Percentiles rank a stretch among this genome's conserved stretches.
Evolutionary conservation across 2,888 invertebrate species (phyloP).

Genomic region (Bursaphelenchus okinawaensis): DNA sequence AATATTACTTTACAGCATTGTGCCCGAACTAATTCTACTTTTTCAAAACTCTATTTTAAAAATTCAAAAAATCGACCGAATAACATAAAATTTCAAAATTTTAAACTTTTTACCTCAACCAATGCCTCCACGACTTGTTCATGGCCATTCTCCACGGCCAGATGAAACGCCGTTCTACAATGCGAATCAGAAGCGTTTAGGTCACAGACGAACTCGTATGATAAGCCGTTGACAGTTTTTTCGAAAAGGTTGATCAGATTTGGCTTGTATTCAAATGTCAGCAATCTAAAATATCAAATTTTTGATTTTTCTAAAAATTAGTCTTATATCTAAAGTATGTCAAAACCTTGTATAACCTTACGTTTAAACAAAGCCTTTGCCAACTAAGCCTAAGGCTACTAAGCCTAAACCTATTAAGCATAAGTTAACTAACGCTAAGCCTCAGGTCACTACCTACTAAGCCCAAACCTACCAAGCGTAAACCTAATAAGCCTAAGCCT

Average conservation of each 20-base stretch:
- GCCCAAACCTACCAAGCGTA: too few species aligned
- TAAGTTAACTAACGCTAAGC: too few species aligned
- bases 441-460: too few species aligned
- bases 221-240: conserved; percentile 64
- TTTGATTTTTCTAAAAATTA: neutral
- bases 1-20: too few species aligned
- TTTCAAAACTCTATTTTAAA: too few species aligned
- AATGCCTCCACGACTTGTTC: conserved; percentile 36
- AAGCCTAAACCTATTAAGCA: too few species aligned
- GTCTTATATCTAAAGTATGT: conserved; percentile 37
- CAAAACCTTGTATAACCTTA: too few species aligned
- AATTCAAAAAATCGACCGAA: neutral
- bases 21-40: too few species aligned
- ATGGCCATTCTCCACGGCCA: conserved; percentile 67
- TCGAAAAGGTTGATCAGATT: conserved; percentile 66
- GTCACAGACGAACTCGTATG: conserved; percentile 83
- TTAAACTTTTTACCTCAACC: conserved; percentile 31
- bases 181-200: conserved; percentile 67
- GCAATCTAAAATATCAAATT: conserved; percentile 62
- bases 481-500: too few species aligned
- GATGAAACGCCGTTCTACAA: conserved; percentile 77
- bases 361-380: too few species aligned
- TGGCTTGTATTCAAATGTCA: conserved; percentile 74
- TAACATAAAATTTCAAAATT: neutral
- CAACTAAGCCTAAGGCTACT: too few species aligned